Evolutionary conservation across 1,140 invertebrate species (phyloP).

Genomic region (Leguminivora glycinivorella): DNA sequence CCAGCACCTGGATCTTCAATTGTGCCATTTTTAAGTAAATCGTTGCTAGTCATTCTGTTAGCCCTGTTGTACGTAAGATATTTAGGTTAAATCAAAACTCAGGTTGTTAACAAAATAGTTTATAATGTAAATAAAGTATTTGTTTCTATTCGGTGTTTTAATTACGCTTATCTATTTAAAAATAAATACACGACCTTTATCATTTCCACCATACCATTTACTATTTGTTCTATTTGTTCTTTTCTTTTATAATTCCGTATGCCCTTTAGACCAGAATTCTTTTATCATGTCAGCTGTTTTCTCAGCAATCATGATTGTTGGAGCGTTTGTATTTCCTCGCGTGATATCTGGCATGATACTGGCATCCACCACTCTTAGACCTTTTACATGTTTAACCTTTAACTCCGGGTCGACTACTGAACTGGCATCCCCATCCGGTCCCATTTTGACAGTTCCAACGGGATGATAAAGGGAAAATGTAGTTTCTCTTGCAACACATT

Average conservation of each 20-base stretch:
- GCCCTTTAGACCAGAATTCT: slow-evolving; percentile 56
- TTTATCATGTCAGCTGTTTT: slow-evolving; percentile 84
- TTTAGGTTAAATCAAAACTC: neutral
- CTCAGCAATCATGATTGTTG: slow-evolving; percentile 85
- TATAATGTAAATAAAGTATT: neutral
- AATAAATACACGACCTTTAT: too few relatives aligned
- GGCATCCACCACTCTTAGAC: slow-evolving; percentile 83
- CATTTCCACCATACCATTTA: neutral
- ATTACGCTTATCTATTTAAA: neutral
- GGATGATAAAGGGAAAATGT: slow-evolving; percentile 81
- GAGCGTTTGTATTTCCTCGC: slow-evolving; percentile 85
- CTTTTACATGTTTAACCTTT: slow-evolving; percentile 80
- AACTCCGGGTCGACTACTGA: slow-evolving; percentile 82
- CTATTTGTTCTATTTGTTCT: neutral
- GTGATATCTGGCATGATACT: slow-evolving; percentile 85
- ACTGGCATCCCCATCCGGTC: slow-evolving; percentile 72
- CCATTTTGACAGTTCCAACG: slow-evolving; percentile 83
- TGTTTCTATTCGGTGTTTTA: neutral
- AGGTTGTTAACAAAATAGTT: neutral
- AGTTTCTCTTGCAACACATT: slow-evolving; percentile 62
- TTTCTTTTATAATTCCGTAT: slow-evolving; percentile 17
- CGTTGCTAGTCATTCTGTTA: neutral
- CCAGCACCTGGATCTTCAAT: slow-evolving; percentile 27
- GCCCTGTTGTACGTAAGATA: neutral
- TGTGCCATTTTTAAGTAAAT: slow-evolving; percentile 13